A percentile compares a stretch with the other conserved stretches of the same genome.
phyloP scores from a whole-genome alignment of 2,113 vertebrate genomes.

The Catharus minimus region DNA sequence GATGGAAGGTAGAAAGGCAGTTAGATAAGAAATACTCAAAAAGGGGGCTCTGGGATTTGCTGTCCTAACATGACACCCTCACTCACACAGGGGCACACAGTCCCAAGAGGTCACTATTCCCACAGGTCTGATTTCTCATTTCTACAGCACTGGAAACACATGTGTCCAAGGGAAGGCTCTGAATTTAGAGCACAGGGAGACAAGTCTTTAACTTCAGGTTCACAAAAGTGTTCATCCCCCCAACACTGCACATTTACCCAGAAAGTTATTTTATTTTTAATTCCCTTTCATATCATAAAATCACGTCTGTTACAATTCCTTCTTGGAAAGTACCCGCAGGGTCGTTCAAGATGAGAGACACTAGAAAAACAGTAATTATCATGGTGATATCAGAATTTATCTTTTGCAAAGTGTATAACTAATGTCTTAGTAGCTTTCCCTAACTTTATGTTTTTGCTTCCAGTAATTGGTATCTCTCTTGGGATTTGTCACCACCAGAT shows the following conservation, averaged over 20 bases:
- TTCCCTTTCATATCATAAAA: neutral
- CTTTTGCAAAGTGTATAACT: neutral
- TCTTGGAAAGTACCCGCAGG: neutral
- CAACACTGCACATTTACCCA: neutral
- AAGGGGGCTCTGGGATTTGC: neutral
- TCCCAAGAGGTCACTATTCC: neutral
- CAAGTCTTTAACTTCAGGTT: neutral
- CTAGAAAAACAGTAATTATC: neutral
- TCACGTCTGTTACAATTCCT: neutral
- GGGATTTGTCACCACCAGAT: conserved; percentile 46
- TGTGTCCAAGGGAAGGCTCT: neutral
- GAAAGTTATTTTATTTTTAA: neutral
- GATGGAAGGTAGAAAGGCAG: neutral
- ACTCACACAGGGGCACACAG: neutral
- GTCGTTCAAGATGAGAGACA: neutral
- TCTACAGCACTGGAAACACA: neutral
- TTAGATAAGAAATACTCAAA: neutral
- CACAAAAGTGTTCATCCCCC: neutral
- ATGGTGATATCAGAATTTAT: neutral
- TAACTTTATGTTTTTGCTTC: conserved; percentile 10
- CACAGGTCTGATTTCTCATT: neutral
- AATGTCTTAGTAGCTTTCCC: neutral
- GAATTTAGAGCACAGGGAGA: neutral
- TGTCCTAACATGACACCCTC: accelerated
- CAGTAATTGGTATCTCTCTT: conserved; percentile 30